Conservation (phyloP, 2,888 invertebrate species). For the Stenichneumon culpator region DNA sequence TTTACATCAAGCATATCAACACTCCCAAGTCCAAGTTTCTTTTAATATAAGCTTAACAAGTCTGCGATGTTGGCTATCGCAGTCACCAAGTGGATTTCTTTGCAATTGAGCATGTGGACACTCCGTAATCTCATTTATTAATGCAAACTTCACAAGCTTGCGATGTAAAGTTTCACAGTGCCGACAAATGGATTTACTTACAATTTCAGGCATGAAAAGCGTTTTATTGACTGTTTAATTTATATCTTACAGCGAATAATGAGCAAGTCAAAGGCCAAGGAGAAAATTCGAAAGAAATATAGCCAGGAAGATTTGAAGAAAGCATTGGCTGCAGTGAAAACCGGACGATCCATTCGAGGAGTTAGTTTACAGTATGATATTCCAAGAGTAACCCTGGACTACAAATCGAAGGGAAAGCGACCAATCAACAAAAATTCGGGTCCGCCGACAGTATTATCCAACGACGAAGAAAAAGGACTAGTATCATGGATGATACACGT, state of each 20-base stretch:
- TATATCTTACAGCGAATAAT: neutral
- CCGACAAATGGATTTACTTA: too few species aligned
- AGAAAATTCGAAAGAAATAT: conserved; percentile 27
- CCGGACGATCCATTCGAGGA: conserved; percentile 14
- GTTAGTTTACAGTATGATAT: conserved; percentile 30
- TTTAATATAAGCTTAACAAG: too few species aligned
- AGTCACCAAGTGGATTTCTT: too few species aligned
- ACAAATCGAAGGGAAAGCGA: conserved; percentile 20
- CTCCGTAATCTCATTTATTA: too few species aligned
- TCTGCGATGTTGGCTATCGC: too few species aligned
- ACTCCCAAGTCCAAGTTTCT: too few species aligned
- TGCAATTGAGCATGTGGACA: too few species aligned
- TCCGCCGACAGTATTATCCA: conserved; percentile 37
- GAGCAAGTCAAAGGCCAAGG: conserved; percentile 8
- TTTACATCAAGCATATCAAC: too few species aligned
- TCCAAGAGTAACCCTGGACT: conserved; percentile 43
- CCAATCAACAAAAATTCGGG: conserved; percentile 29
- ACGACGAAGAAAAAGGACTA: conserved; percentile 53
- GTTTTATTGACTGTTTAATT: too few species aligned
- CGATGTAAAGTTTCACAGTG: too few species aligned
- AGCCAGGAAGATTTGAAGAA: conserved; percentile 27
- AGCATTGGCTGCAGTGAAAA: conserved; percentile 35
- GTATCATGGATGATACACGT: conserved; percentile 69
- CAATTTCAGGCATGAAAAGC: too few species aligned
- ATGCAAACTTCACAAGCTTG: too few species aligned